Evolutionary conservation across 2,797 vertebrate genomes (phyloP).

Genomic region (Lepus townsendii): DNA sequence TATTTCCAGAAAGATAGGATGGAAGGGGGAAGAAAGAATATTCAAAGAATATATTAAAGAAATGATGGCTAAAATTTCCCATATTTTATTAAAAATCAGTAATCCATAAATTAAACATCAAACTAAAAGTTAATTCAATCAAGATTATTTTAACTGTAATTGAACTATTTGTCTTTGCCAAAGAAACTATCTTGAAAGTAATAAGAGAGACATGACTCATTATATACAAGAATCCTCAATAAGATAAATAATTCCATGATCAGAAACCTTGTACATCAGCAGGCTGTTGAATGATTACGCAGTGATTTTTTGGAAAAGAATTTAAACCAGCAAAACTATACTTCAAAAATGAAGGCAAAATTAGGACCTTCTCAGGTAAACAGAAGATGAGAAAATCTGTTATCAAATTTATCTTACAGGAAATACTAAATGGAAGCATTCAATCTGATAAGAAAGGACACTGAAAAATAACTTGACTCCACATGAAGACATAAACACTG

Average conservation of each 20-base stretch:
- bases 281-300: neutral
- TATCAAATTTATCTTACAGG: neutral
- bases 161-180: neutral
- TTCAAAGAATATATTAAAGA: neutral
- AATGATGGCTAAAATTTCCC: neutral
- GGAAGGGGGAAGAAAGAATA: neutral
- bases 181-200: conserved; percentile 25
- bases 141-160: no score
- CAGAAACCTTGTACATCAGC: neutral
- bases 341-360: neutral
- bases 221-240: neutral
- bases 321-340: neutral
- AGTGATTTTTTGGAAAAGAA: neutral
- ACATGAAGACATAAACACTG: neutral
- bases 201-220: neutral
- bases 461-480: neutral
- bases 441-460: neutral
- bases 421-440: neutral
- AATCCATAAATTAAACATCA: neutral
- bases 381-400: neutral
- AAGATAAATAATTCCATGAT: neutral
- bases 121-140: neutral
- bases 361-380: neutral
- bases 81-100: conserved; percentile 53
- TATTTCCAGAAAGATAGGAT: neutral